Evolutionary conservation across 2,797 vertebrate genomes (phyloP), one percentile per base, ranked within the genome.

Genomic region (Sebastolobus alascanus): DNA sequence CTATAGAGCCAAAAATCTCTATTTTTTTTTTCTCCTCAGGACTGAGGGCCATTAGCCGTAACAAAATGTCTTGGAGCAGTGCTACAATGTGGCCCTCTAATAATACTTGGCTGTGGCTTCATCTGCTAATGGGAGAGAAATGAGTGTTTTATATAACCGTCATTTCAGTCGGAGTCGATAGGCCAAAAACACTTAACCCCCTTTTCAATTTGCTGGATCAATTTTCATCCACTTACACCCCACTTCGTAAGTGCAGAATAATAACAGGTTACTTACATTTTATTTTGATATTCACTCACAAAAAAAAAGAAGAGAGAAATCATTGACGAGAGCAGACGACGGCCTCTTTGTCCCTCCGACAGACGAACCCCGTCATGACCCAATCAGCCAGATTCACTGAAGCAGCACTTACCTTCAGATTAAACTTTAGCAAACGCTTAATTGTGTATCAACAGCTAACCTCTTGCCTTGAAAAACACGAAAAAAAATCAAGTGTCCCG

Each of bases 241-340:
- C 92, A 96, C 96, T 96, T 95, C 79, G 93, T 96, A 96, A 97
- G 96, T 96, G 97, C 97, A 96, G 95, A 96, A 96, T 98, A 98
- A 99, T 97, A 96, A 98, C 94, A 96, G 93, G 95, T 97, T 99
- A 96, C 94, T 96, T 94, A 96, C 95, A 97, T 96, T 98, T 98
- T 96, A 97, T 97, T 98, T 97, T 96, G 96, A 96, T 96, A 97
- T 96, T 97, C 96, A 94, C 95, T 96, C 94, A 90, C 94, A 94
- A 95, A 93, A 87, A 58, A 87, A 87, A 84, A 82, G 65, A n/a
- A 35, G 63, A 75, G 77, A 87, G 75, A 92, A 97, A 96, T 97
- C 96, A 96, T 95, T 95, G 97, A 96, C 96, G 92, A 94, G 92
- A 90, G 84, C 82, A 76, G 79, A 84, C 73, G 84, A 82, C 76